phyloP scores from a whole-genome alignment of 2,888 invertebrate genomes.

The Monoplex corrugatus region DNA sequence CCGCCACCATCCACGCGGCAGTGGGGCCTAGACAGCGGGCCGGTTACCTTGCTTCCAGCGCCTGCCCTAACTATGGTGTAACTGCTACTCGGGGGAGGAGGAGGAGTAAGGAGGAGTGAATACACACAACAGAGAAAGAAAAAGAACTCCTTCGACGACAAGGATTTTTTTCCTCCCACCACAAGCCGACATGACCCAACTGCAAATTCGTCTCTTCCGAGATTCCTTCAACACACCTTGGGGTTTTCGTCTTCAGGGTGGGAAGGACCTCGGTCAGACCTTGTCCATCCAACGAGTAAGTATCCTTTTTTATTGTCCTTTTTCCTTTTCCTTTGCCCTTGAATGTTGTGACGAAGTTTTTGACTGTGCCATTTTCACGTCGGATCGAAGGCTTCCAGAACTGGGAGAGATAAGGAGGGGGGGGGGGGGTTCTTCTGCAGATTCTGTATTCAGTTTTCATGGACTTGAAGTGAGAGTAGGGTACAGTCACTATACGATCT shows the following conservation, averaged over 20 bases:
- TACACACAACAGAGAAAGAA: neutral
- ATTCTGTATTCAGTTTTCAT: too few species aligned
- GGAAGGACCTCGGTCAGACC: constrained; percentile 79
- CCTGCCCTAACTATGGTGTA: constrained; percentile 14
- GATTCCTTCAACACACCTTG: constrained; percentile 81
- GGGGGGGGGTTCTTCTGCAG: too few species aligned
- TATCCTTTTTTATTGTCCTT: too few species aligned
- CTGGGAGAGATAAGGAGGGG: too few species aligned
- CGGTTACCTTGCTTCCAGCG: neutral
- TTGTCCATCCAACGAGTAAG: constrained; percentile 81
- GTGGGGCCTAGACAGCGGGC: neutral
- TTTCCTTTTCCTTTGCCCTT: too few species aligned
- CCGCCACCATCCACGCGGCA: too few species aligned
- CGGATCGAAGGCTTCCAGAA: too few species aligned
- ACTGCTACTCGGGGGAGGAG: neutral
- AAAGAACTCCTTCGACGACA: neutral
- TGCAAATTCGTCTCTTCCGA: constrained; percentile 77
- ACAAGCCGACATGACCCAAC: constrained; percentile 56
- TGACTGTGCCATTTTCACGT: too few species aligned
- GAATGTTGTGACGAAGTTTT: too few species aligned
- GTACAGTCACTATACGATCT: too few species aligned
- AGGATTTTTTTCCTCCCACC: neutral
- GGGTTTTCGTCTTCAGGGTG: constrained; percentile 82
- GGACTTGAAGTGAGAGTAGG: too few species aligned
- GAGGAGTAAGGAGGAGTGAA: constrained; percentile 5